Evolutionary conservation across 2,888 invertebrate genomes (phyloP), one percentile per base, ranked within the genome.

Genomic region (Boloria euphrosyne): DNA sequence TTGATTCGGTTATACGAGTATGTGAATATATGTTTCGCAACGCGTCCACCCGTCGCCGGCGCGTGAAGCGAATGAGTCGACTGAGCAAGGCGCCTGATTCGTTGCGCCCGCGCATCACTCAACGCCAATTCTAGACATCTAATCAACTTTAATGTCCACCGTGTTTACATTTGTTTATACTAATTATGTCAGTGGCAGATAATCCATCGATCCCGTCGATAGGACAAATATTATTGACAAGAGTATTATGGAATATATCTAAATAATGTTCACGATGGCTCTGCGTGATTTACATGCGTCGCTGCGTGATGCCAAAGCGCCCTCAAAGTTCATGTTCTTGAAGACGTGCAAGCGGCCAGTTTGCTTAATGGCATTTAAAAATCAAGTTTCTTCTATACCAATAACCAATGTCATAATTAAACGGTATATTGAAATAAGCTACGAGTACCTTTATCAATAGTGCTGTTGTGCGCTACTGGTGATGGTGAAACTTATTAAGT

Each of bases 281-380:
- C 58, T 71, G 84, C 90, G 88, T 90, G 91, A 82, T 76, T 77
- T 72, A 81, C 90, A 90, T 85, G 89, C 82, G 78, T 69, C 68
- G 73, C 65, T 69, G 81, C 75, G 82, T 87, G 89, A 81, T 80
- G 72, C 74, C 75, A 75, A 79, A 84, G 85, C 85, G 84, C 84
- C 84, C 78, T 80, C 79, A 74, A 70, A 65, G 53, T 66, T 67
- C 65, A 50, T 59, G 67, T 59, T 65, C 62, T 55, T 61, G 59
- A 50, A 31, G 70, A 64, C 50, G 62, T 65, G 66, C 46, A 57
- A 67, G 62, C 62, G 63, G 61, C 71, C 65, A 66, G 71, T 69
- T 71, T 68, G 52, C 57, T 62, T 62, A 69, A 61, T 62, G 60
- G 38, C 65, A 66, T 71, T 68, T 72, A 59, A 66, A 68, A 67